Evolutionary conservation across 2,113 vertebrate genomes (phyloP), one percentile per base, ranked within the genome.

Genomic region (Thermophis baileyi): DNA sequence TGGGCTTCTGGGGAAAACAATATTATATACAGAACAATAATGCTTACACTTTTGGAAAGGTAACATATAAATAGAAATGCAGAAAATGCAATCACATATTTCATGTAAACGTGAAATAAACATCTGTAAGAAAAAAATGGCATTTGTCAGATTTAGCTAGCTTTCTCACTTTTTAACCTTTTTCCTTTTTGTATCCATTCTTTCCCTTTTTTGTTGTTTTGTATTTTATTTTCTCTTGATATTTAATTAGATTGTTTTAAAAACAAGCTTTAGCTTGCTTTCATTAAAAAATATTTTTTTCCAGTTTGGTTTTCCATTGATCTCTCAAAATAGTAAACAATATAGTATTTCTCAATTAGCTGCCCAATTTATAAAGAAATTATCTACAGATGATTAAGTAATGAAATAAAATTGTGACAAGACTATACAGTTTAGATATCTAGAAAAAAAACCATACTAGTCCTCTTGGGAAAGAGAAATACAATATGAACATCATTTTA

Each of bases 1-100:
- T 85, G 11, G 49, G 30, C 60, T 89, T 85, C 27, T n/a, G 22
- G 27, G n/a, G 69, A 89, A 85, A 63, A 69, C n/a, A 24, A 50
- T 25, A 94, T 93, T 95, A 96, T 74, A 95, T 63, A 44, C 96
- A 93, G 69, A 93, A 91, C 4, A 94, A 95, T n/a, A 50, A 35
- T 44, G 92, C 27, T 51, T 97, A 92, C 88, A 91, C 91, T 95
- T 94, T 92, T 91, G 94, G 12, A 95, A 22, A 94, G 53, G 18
- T 88, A 89, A 93, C 40, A 69, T n/a, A 30, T 20, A 30, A 8
- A 25, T 93, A 54, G 74, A 90, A 57, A 60, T 93, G 90, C 57
- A 96, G 93, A 51, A 95, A 93, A 90, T 49, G 93, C 63, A 92
- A 91, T 57, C 94, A 94, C 93, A 95, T 87, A 30, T 88, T 85